phyloP scores from a whole-genome alignment of 2,113 vertebrate genomes.

The Sminthopsis crassicaudata region DNA sequence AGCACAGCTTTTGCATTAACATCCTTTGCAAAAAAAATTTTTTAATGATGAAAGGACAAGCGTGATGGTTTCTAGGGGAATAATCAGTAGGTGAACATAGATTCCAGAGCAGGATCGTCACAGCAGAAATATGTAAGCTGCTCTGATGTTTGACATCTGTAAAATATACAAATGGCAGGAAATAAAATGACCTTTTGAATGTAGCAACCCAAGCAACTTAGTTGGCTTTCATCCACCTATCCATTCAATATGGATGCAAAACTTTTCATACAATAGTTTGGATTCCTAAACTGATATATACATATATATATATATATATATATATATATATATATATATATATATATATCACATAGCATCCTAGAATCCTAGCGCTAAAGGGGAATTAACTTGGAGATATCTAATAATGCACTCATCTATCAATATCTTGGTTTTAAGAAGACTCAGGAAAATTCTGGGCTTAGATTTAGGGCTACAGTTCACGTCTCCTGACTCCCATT shows the following conservation, averaged over 20 bases:
- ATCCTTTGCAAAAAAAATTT: conserved; percentile 14
- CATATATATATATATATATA: too few species aligned
- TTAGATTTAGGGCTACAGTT: neutral
- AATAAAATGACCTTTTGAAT: conserved; percentile 30
- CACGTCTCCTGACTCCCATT: neutral
- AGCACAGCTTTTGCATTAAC: neutral
- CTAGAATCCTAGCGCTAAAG: neutral
- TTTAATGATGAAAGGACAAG: conserved; percentile 17
- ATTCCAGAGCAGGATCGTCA: neutral
- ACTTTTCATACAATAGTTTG: neutral
- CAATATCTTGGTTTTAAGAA: neutral
- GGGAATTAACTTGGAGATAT: neutral
- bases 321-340: too few species aligned
- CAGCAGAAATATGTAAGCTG: neutral
- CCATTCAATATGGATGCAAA: conserved; percentile 54
- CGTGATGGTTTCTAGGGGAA: neutral
- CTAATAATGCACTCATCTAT: rapidly evolving
- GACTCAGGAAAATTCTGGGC: neutral
- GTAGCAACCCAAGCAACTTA: conserved; percentile 42
- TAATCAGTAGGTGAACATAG: conserved; percentile 24
- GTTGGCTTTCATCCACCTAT: neutral
- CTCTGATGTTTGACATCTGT: neutral
- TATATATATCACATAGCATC: conserved; percentile 4
- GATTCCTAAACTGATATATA: neutral
- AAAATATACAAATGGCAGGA: neutral